A percentile compares a stretch with the other conserved stretches of the same genome.
Evolutionary conservation across 2,797 vertebrate genomes (phyloP).

Genomic region (Tolypeutes matacus): DNA sequence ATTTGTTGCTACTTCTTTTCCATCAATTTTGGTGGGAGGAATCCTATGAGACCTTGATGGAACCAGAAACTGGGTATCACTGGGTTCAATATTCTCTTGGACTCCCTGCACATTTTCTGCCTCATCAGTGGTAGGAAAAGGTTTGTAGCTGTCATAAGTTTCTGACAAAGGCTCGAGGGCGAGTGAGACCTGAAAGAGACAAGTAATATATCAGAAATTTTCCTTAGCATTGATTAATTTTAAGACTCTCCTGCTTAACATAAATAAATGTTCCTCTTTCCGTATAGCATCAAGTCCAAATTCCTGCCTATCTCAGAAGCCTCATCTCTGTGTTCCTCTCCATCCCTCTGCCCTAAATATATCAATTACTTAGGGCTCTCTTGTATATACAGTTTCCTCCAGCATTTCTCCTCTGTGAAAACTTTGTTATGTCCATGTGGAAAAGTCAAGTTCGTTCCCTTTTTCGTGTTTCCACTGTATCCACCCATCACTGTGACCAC

Average conservation of each 20-base stretch:
- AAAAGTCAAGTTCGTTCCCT: background rate
- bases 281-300: slow-evolving; percentile 37
- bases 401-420: slow-evolving; percentile 12
- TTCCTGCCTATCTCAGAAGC: slow-evolving; percentile 28
- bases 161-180: slow-evolving; percentile 93
- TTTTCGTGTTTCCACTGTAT: slow-evolving; percentile 12
- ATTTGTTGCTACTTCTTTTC: slow-evolving; percentile 83
- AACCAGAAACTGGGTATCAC: slow-evolving; percentile 76
- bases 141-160: slow-evolving; percentile 90
- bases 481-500: background rate
- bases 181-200: slow-evolving; percentile 91
- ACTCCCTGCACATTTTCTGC: slow-evolving; percentile 77
- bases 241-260: slow-evolving; percentile 27
- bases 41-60: slow-evolving; percentile 76
- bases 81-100: slow-evolving; percentile 70
- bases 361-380: slow-evolving; percentile 27
- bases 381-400: slow-evolving; percentile 5
- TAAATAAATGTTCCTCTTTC: slow-evolving; percentile 13
- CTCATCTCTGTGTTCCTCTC: background rate
- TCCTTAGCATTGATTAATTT: slow-evolving; percentile 45
- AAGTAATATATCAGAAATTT: slow-evolving; percentile 22
- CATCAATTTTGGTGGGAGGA: slow-evolving; percentile 65
- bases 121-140: slow-evolving; percentile 86
- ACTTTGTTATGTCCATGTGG: background rate
- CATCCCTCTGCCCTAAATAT: background rate